Base-by-base conservation (phyloP, 2,888 invertebrate genomes). In the Nudaria mundana region DNA sequence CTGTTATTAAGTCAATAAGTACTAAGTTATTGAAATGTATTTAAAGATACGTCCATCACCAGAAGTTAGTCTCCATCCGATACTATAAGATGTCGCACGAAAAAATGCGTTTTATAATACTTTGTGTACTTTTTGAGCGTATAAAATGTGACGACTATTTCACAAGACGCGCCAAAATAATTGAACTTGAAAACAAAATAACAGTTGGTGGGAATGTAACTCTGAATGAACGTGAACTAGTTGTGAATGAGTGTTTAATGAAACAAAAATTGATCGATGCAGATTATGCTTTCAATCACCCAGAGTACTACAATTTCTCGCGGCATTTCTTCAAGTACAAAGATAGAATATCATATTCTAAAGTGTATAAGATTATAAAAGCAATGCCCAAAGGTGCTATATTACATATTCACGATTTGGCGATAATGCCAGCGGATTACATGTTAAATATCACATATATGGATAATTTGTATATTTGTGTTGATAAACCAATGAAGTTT, bases 331-430 rank as follows among this genome's bases (percentile, higher is more conserved):
- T 94, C 52, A 78, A 89, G 4, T 91, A 92, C 0, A 91, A 91
- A 51, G 72, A 89, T 1, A 71, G 80, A 13, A 91, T 95, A 3
- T 90, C 91, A n/a, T 60, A 81, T 0, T 93, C 93, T 0, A 71
- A 90, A 13, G 85, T 95, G 0, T 95, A 91, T 63, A 74, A 91
- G 52, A 68, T 94, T 1, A 90, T 96, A 1, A 80, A 90, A 41
- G 69, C 70, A 23, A 91, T 96, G 90, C 96, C 96, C 0, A 96
- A 96, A 77, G 96, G 94, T 0, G 93, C 91, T 0, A 87, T 92
- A 0, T 75, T 95, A 1, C 95, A 95, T 59, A 91, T 90, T 0
- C 95, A 95, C 53, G 91, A 94, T 51, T 91, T 92, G 0, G 92
- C 91, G 0, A 64, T 93, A 1, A 83, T 91, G 16, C 90, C 91